Conservation (phyloP, 2,113 vertebrate genomes). For the Melanocharis versteri region DNA sequence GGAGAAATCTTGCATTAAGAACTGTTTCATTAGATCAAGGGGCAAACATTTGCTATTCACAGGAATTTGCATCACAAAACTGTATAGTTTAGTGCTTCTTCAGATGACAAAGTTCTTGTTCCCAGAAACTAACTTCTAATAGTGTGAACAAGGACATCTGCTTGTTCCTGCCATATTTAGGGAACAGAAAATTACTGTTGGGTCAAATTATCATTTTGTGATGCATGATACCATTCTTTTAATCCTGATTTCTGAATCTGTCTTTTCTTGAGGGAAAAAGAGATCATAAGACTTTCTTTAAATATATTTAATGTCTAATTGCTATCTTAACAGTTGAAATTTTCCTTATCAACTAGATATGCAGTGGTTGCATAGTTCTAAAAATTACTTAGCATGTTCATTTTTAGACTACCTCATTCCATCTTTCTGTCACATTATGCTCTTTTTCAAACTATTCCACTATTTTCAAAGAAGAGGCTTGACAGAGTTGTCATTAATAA, state of each 20-base stretch:
- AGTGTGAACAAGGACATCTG: slow-evolving; percentile 16
- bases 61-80: not conserved
- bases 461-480: not conserved
- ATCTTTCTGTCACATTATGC: not conserved
- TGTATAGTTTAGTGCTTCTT: not conserved
- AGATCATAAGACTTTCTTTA: not conserved
- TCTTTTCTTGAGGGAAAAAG: not conserved
- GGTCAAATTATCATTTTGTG: not conserved
- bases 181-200: slow-evolving; percentile 5
- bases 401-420: slow-evolving; percentile 1
- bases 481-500: not conserved
- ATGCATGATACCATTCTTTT: not conserved
- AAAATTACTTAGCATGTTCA: not conserved
- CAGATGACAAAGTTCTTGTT: not conserved
- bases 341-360: not conserved
- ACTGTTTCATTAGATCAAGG: not conserved
- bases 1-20: not conserved
- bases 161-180: not conserved
- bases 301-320: not conserved
- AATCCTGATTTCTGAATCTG: not conserved
- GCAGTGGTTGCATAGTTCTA: not conserved
- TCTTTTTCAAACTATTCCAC: not conserved
- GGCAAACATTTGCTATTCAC: not conserved
- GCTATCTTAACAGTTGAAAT: not conserved
- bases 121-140: not conserved